Evolutionary conservation across 2,113 vertebrate genomes (phyloP), one percentile per base, ranked within the genome.

Genomic region (Spizaetus ornatus): DNA sequence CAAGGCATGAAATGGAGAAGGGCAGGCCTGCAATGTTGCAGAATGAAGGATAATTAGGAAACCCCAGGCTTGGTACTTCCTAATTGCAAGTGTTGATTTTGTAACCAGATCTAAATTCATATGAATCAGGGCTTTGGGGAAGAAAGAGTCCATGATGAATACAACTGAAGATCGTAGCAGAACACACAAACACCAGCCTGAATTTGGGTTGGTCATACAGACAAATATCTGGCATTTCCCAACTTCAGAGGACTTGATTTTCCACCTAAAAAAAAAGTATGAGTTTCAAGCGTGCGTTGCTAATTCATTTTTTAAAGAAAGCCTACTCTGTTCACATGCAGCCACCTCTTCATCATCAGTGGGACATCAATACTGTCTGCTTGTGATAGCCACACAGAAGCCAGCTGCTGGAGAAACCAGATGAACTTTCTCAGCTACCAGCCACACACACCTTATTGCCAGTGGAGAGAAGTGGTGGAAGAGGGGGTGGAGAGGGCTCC

Each of bases 71-170:
- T 73, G 55, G 20, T 38, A 72, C 27, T 94, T 96, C 92, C 82
- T 88, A 66, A 70, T 96, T 91, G 93, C 50, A 20, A 82, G 50
- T 32, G 70, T 62, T 90, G 62, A 72, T 96, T 95, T 92, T 80
- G 71, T 72, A 91, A 96, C 34, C 45, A 80, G 48, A 84, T 45
- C 40, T 59, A 65, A 76, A 31, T 94, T 73, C 17, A 11, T 11
- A n/a, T 48, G 76, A 81, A 93, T 74, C 48, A 76, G 53, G 13
- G 77, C 36, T 52, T 62, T 61, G 32, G 71, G 43, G 48, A 93
- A 62, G 20, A 74, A 65, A 42, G 50, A 69, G 18, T 34, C 34
- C 21, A 13, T 58, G 16, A 56, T 1, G 8, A 87, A 94, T 21
- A 36, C 74, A 84, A n/a, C 8, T 29, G 61, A 85, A 89, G 27